Evolutionary conservation across 92 coral and sea anemone species (phyloP), one percentile per base, ranked within the genome.

Genomic region (Pocillopora meandrina): DNA sequence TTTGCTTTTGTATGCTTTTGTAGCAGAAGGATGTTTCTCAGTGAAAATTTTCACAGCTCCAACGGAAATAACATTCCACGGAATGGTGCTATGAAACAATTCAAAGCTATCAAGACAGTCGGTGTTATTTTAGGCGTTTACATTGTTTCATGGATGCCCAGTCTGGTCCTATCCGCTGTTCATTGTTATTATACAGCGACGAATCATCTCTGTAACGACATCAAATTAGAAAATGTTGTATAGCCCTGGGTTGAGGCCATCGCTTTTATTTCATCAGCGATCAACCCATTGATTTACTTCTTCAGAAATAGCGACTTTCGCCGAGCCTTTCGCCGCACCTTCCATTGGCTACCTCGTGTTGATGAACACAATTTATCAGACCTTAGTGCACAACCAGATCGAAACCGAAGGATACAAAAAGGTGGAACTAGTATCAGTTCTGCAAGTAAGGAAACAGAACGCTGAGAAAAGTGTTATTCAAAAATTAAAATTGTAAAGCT

Each of bases 81-180:
- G 10, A 21, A 18, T 8, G 19, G 5, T 65, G 17, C 33, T 61
- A 61, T 12, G 19, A 13, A 61, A 1, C 20, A 8, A 65, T 8
- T 9, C 9, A 65, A 9, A 65, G 9, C 12, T 65, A 23, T 21
- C 13, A 65, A 15, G 19, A 65, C 71, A 18, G 17, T 9, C 9
- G 74, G 74, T 1, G 12, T 70, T 71, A 55, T 71, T 34, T 71
- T 71, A 55, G 57, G 55, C 13, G 52, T 36, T 14, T 71, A 31
- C 16, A 35, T 71, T 49, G 12, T 71, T 71, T 71, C 75, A 34
- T 71, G 75, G 75, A 35, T 71, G 75, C 75, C 75, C 17, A 11
- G n/a, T 71, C 15, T 36, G 20, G 57, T 71, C 8, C 0, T 71
- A 31, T 33, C 56, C 0, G 52, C 31, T 71, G 57, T 71, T 49